Conservation (phyloP, 2,113 vertebrate species). For the Mirza zaza region DNA sequence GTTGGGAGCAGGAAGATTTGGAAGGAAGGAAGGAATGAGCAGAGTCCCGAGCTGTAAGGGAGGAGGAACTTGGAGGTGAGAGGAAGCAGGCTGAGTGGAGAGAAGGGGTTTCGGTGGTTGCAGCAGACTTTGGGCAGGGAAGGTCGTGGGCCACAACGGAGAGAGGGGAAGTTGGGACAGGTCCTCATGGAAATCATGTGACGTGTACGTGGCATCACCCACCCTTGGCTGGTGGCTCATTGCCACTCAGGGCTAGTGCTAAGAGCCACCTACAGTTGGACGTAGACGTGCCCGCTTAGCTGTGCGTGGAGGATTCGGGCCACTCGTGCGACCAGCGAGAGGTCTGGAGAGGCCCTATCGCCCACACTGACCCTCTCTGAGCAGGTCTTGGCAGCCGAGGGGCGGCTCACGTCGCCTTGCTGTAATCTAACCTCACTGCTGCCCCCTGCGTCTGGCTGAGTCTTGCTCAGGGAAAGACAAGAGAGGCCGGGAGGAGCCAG, state of each 20-base stretch:
- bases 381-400: not conserved
- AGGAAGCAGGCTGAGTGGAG: not conserved
- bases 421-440: not conserved
- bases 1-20: not conserved
- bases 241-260: accelerated
- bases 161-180: too few species aligned
- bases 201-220: accelerated
- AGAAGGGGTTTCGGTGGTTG: not conserved
- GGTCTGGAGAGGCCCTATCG: not conserved
- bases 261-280: not conserved
- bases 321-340: accelerated
- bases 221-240: accelerated
- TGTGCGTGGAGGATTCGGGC: not conserved
- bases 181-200: not conserved
- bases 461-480: not conserved
- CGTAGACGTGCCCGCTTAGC: not conserved
- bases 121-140: not conserved
- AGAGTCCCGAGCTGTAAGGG: not conserved
- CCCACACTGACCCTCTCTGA: not conserved
- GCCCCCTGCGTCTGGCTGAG: not conserved
- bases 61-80: not conserved
- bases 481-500: slow-evolving; percentile 19
- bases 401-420: not conserved
- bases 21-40: not conserved
- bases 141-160: accelerated